Evolutionary conservation across 1,140 invertebrate species (phyloP).

Genomic region (Aporrectodea caliginosa): DNA sequence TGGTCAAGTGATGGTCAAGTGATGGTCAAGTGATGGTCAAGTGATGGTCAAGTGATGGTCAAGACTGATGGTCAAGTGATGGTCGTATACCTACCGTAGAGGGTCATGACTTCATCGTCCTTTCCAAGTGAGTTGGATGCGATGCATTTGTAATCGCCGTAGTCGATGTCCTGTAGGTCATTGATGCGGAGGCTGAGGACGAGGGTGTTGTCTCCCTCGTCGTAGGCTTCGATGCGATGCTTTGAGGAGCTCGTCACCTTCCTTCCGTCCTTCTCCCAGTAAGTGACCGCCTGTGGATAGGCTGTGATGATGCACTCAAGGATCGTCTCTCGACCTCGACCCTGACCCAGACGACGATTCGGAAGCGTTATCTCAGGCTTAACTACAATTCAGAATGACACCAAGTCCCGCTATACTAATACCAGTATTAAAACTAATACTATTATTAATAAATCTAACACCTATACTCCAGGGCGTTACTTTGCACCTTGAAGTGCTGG

Average conservation of each 20-base stretch:
- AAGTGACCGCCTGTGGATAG: conserved; percentile 76
- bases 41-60: no score
- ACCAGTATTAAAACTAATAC: no score
- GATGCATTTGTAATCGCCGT: conserved; percentile 84
- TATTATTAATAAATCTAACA: no score
- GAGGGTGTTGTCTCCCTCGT: no score
- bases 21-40: no score
- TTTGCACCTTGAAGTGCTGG: no score
- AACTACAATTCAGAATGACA: no score
- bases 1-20: no score
- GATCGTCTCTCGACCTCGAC: conserved; percentile 53
- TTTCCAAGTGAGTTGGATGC: conserved; percentile 82
- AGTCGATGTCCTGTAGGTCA: conserved; percentile 71
- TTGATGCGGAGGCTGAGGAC: conserved; percentile 77
- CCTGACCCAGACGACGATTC: conserved; percentile 42
- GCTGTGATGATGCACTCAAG: conserved; percentile 83
- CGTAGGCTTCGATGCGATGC: no score
- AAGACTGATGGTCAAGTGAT: no score
- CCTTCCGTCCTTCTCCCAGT: conserved; percentile 77
- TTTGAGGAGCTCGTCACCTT: conserved; percentile 64
- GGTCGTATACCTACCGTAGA: conserved; percentile 88
- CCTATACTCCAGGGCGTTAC: no score
- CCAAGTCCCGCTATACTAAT: no score
- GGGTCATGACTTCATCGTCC: conserved; percentile 74
- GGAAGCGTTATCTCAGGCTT: conserved; percentile 44